Percentiles rank a stretch among this genome's conserved stretches.
phyloP scores from a whole-genome alignment of 2,888 invertebrate genomes.

The Pristionchus mayeri region DNA sequence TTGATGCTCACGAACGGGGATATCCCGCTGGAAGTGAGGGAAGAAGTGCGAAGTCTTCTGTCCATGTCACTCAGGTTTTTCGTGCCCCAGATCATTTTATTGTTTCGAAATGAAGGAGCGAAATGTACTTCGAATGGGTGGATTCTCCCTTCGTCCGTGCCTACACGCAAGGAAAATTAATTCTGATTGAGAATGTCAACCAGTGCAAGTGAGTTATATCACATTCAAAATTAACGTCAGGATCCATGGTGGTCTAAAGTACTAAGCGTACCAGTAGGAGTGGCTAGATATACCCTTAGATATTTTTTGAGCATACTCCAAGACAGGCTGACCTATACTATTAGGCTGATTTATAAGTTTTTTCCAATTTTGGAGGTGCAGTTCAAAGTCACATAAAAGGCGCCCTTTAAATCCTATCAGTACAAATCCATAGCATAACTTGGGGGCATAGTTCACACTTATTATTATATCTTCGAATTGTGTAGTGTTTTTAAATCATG shows the following conservation, averaged over 20 bases:
- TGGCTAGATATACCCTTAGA: too few species aligned
- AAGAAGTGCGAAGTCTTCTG: background rate
- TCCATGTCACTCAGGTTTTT: background rate
- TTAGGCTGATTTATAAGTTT: too few species aligned
- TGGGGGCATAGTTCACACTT: too few species aligned
- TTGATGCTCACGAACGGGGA: background rate
- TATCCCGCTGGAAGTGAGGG: background rate
- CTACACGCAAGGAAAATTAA: constrained; percentile 78
- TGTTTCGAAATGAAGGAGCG: background rate
- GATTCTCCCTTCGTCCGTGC: constrained; percentile 79
- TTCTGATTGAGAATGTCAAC: constrained; percentile 78
- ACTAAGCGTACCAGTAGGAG: too few species aligned
- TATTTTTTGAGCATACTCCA: too few species aligned
- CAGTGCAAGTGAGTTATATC: constrained; percentile 74
- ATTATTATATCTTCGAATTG: too few species aligned
- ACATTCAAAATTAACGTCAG: background rate
- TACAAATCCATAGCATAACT: too few species aligned
- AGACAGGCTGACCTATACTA: too few species aligned
- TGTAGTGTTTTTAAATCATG: too few species aligned
- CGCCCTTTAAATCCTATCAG: too few species aligned
- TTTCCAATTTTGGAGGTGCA: too few species aligned
- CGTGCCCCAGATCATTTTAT: background rate
- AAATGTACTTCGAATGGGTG: constrained; percentile 78
- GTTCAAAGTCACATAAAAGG: too few species aligned
- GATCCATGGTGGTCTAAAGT: background rate